Percentiles rank a stretch among this genome's conserved stretches.
phyloP scores from a whole-genome alignment of 2,888 invertebrate species.

The Calliphora vomitoria region DNA sequence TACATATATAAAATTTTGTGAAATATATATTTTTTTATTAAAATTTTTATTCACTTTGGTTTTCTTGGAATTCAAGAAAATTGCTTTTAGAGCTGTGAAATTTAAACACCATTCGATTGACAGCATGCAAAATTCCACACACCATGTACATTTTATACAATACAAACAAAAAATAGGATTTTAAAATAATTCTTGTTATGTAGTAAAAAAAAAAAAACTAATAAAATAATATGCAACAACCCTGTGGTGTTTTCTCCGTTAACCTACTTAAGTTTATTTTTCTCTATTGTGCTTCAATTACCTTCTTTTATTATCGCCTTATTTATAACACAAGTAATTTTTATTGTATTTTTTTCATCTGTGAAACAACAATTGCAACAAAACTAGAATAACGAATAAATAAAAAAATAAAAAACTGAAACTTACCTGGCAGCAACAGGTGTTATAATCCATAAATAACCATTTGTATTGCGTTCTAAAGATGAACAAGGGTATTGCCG shows the following conservation, averaged over 20 bases:
- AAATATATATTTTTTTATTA: too few species aligned
- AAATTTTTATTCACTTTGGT: too few species aligned
- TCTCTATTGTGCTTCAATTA: conserved; percentile 1
- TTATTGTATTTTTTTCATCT: not conserved
- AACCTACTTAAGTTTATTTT: not conserved
- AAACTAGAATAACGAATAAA: conserved; percentile 27
- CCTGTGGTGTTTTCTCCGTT: not conserved
- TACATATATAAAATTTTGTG: too few species aligned
- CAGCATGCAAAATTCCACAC: too few species aligned
- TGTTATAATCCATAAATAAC: conserved; percentile 84
- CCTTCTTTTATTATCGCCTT: not conserved
- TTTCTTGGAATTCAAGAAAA: too few species aligned
- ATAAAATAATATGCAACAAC: too few species aligned
- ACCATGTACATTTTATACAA: too few species aligned
- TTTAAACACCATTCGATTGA: too few species aligned
- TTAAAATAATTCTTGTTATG: too few species aligned
- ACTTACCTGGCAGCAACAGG: conserved; percentile 85
- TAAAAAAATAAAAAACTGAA: not conserved
- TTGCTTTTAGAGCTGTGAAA: too few species aligned
- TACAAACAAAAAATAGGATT: too few species aligned
- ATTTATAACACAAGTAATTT: not conserved
- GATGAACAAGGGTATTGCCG: conserved; percentile 62
- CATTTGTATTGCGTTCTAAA: conserved; percentile 76
- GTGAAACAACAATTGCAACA: not conserved
- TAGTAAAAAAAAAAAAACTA: too few species aligned